Evolutionary conservation across 2,888 invertebrate species (phyloP).

Genomic region (Chymomyza fuscimana): DNA sequence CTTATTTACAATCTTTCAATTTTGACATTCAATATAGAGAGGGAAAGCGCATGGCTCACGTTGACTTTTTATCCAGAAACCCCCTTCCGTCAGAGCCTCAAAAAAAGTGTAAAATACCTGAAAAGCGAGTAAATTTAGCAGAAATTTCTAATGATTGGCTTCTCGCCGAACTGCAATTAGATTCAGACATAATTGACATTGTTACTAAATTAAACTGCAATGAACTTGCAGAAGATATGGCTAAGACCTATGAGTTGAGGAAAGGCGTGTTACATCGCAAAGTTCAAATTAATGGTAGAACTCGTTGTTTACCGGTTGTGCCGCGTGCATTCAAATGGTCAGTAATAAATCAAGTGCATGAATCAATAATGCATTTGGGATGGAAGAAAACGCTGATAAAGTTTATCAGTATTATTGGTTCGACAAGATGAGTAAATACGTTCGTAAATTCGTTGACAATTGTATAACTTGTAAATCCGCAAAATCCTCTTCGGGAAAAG

Average conservation of each 20-base stretch:
- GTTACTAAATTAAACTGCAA: no score
- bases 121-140: no score
- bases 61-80: not conserved
- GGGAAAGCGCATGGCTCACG: not conserved
- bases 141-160: no score
- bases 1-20: no score
- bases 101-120: no score
- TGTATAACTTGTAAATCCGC: slow-evolving; percentile 20
- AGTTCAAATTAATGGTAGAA: slow-evolving; percentile 4
- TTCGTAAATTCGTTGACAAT: not conserved
- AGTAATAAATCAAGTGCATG: slow-evolving; percentile 24
- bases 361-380: slow-evolving; percentile 26
- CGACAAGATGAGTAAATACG: no score
- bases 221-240: no score
- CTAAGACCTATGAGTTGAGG: slow-evolving; percentile 32
- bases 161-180: no score
- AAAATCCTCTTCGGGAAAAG: not conserved
- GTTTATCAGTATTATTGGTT: no score
- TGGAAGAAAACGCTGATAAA: slow-evolving; percentile 15
- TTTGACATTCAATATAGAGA: not conserved
- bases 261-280: slow-evolving; percentile 22
- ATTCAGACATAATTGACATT: no score
- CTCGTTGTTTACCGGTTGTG: slow-evolving; percentile 16
- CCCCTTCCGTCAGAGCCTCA: no score
- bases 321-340: slow-evolving; percentile 25